Evolutionary conservation across 2,797 vertebrate genomes (phyloP), one percentile per base, ranked within the genome.

Genomic region (Knipowitschia caucasica): DNA sequence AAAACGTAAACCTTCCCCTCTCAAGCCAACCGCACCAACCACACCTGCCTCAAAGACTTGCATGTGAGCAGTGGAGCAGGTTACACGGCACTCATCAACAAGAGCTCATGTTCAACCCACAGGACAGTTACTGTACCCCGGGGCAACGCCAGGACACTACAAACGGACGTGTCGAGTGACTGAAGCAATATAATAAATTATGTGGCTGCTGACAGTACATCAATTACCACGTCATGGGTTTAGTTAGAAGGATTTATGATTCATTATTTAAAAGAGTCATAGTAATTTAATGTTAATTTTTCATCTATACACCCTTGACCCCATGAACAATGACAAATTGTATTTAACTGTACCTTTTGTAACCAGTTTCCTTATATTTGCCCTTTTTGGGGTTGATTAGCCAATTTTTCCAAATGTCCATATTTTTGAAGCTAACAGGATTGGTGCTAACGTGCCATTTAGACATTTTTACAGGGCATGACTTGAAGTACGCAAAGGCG

Each of bases 81-180:
- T 65, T 36, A 36, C 9, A 4, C 18, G 5, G 31, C 51, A 46
- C 20, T 24, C 43, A 58, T 63, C 12, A 20, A 29, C 14, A 17
- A 2, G n/a, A 3, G 1, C 2, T 39, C 5, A 7, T 35, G 64
- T 66, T 62, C 57, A 56, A 47, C 36, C 52, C 30, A 8, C 57
- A 67, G n/a, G 34, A 17, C 9, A 44, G 67, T 17, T n/a, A 10
- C 12, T 44, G 42, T 62, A 65, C 71, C 43, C 53, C 64, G 20
- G 50, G 8, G 43, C 18, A 53, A 34, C 56, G 62, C 52, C 49
- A 49, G 42, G 29, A 24, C 30, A 31, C 8, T 64, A 14, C 6
- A 27, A 2, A 15, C 24, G n/a, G n/a, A n/a, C 7, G 11, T 23
- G 39, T 20, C 12, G 15, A 40, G 38, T 10, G n/a, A 21, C 20